Evolutionary conservation across 2,888 invertebrate genomes (phyloP).

Genomic region (Leptopterna dolabrata): DNA sequence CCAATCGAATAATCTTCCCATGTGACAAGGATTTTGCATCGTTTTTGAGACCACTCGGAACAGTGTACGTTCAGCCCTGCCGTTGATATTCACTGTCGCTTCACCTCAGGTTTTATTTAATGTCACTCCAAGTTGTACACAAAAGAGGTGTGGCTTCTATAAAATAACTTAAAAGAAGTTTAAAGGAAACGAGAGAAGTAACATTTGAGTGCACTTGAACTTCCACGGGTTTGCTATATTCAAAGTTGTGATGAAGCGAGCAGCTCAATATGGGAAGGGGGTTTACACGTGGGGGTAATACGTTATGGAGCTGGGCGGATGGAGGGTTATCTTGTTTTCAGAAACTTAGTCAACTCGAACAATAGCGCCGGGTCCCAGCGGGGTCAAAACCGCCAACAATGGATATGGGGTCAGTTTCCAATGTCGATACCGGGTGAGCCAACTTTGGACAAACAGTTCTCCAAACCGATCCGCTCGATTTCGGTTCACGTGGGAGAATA

Average conservation of each 20-base stretch:
- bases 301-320: constrained; percentile 26
- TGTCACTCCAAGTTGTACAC: no score
- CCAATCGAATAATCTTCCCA: no score
- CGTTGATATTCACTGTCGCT: no score
- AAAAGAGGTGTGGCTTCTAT: no score
- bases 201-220: no score
- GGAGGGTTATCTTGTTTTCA: constrained; percentile 50
- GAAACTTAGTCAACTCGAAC: constrained; percentile 48
- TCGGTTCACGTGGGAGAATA: not conserved
- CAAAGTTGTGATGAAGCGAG: not conserved
- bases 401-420: constrained; percentile 49
- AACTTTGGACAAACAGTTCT: constrained; percentile 45
- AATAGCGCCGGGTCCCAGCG: constrained; percentile 30
- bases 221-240: not conserved
- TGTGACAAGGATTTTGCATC: no score
- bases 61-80: no score
- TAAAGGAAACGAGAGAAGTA: no score
- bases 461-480: not conserved
- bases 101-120: no score
- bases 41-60: no score
- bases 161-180: no score
- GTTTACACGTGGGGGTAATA: not conserved
- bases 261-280: constrained; percentile 5
- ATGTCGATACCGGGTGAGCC: constrained; percentile 37
- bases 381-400: constrained; percentile 49